Conservation (phyloP, 2,888 invertebrate genomes). For the Panorpa germanica region DNA sequence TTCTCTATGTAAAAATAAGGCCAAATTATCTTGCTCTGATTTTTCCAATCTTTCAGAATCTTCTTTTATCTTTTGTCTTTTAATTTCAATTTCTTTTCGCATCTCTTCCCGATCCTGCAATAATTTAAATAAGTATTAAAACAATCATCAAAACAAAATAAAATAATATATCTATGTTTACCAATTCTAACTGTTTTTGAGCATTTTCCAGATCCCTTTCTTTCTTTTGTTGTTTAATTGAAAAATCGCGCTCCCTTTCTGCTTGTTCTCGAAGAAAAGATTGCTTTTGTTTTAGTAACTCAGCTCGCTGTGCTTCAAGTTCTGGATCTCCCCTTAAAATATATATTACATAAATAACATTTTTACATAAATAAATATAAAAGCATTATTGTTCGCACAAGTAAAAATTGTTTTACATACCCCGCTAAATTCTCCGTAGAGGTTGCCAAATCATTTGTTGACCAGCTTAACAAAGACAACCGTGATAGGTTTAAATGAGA, state of each 20-base stretch:
- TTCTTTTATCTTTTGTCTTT: constrained; percentile 24
- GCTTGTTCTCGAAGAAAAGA: constrained; percentile 36
- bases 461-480: constrained; percentile 64
- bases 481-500: constrained; percentile 60
- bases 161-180: constrained; percentile 15
- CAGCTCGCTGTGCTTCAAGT: constrained; percentile 38
- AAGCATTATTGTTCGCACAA: background rate
- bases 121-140: constrained; percentile 15
- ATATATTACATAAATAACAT: background rate
- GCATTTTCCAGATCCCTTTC: constrained; percentile 49
- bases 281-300: constrained; percentile 36
- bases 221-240: constrained; percentile 43
- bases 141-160: constrained; percentile 12
- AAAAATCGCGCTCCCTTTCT: constrained; percentile 27
- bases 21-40: constrained; percentile 31
- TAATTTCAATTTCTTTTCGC: constrained; percentile 24
- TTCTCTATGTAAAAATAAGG: constrained; percentile 35
- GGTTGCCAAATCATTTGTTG: constrained; percentile 60
- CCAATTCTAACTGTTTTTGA: constrained; percentile 33
- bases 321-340: constrained; percentile 33
- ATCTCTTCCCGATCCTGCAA: constrained; percentile 28
- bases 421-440: constrained; percentile 43
- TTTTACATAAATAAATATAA: background rate
- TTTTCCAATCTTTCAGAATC: constrained; percentile 27
- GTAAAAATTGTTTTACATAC: constrained; percentile 12